phyloP scores from a whole-genome alignment of 2,888 invertebrate species.

The Pycnomerus fuliginosus region DNA sequence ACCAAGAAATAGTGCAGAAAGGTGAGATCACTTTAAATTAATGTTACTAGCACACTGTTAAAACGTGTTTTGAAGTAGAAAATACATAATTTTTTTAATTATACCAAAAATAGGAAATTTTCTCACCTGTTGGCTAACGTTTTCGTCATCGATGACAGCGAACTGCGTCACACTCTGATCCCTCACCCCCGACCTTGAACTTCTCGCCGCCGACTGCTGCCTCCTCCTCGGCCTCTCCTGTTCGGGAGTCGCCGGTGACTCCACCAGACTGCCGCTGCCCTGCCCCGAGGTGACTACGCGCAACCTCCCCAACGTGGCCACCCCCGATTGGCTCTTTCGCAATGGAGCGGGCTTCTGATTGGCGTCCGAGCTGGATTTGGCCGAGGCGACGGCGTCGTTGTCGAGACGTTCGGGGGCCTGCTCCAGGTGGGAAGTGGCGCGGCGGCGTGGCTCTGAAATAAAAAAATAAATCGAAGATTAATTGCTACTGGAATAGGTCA shows the following conservation, averaged over 20 bases:
- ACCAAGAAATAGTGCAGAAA: too few species aligned
- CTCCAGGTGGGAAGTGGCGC: slow-evolving; percentile 50
- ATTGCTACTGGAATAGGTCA: too few species aligned
- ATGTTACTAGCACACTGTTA: too few species aligned
- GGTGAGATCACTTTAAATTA: too few species aligned
- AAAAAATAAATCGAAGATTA: slow-evolving; percentile 4
- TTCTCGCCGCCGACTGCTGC: slow-evolving; percentile 48
- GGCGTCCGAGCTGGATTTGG: slow-evolving; percentile 54
- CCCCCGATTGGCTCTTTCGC: slow-evolving; percentile 55
- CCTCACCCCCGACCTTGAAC: slow-evolving; percentile 57
- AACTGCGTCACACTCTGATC: slow-evolving; percentile 88
- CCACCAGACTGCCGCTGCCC: slow-evolving; percentile 33
- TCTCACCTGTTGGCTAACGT: slow-evolving; percentile 78
- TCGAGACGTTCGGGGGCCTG: slow-evolving; percentile 56
- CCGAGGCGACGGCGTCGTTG: slow-evolving; percentile 65
- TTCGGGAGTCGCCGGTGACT: slow-evolving; percentile 45
- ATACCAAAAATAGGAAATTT: too few species aligned
- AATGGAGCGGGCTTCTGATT: slow-evolving; percentile 48
- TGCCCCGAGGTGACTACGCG: slow-evolving; percentile 61
- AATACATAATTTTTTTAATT: slow-evolving; percentile 1
- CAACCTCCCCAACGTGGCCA: slow-evolving; percentile 71
- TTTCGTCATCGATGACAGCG: slow-evolving; percentile 91
- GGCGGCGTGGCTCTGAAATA: slow-evolving; percentile 43
- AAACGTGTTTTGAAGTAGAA: not conserved
- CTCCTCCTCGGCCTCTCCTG: slow-evolving; percentile 52